Conservation (phyloP, 2,797 vertebrate species). For the Bradypus variegatus region DNA sequence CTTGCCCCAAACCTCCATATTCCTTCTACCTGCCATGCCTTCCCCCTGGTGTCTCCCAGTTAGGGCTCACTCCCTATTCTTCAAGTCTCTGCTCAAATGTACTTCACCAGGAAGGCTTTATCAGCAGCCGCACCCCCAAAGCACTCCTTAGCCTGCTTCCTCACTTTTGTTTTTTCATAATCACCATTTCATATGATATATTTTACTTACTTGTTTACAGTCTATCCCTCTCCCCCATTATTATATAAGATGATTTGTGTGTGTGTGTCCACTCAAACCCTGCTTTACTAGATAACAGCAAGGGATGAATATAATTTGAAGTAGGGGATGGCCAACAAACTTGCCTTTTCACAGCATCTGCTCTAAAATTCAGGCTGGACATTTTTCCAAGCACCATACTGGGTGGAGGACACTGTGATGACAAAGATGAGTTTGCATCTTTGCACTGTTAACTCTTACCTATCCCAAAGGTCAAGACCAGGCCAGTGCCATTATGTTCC, state of each 20-base stretch:
- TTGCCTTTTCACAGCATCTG: neutral
- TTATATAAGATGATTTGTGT: neutral
- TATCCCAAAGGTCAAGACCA: neutral
- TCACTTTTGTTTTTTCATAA: neutral
- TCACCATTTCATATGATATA: neutral
- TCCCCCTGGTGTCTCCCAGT: neutral
- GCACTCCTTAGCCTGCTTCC: neutral
- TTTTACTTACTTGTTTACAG: neutral
- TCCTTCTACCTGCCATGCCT: neutral
- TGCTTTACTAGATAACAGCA: neutral
- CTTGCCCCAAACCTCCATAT: no score
- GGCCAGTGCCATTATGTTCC: no score
- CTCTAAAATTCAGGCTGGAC: neutral
- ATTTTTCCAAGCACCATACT: neutral
- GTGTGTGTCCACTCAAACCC: neutral
- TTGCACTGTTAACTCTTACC: neutral
- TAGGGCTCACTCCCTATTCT: neutral
- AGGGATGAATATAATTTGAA: neutral
- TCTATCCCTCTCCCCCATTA: neutral
- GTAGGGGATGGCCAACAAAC: neutral
- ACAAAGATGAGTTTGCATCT: neutral
- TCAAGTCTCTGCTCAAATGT: neutral
- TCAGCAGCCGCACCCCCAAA: neutral
- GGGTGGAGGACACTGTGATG: neutral
- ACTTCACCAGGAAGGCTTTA: neutral